These are phyloP conservation scores for Drosophila chauvacae DNA, from an alignment of 1,140 invertebrate species.

Conservation along the genomic window DNA sequence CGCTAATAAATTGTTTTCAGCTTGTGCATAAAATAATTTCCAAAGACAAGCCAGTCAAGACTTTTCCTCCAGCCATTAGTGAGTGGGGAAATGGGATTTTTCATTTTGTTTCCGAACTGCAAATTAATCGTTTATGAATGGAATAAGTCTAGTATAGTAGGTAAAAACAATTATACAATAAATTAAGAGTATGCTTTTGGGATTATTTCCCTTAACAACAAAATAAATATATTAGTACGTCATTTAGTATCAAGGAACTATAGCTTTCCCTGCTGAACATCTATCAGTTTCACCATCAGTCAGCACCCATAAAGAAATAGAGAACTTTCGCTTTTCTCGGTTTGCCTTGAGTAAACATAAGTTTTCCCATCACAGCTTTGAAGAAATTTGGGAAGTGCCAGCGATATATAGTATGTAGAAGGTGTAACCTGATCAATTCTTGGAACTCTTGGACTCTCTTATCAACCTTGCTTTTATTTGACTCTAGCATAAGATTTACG, in stretches of 20 bases:
- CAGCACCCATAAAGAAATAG: not conserved
- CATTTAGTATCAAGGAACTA: not conserved
- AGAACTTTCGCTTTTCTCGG: conserved; percentile 43
- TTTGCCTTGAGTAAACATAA: conserved; percentile 32
- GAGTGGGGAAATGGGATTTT: conserved; percentile 10
- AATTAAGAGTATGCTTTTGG: no score
- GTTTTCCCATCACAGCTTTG: conserved; percentile 12
- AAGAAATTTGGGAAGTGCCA: conserved; percentile 3
- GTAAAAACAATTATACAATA: no score
- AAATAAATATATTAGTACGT: not conserved
- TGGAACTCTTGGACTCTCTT: conserved; percentile 27
- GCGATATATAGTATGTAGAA: conserved; percentile 1
- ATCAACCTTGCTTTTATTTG: conserved; percentile 23
- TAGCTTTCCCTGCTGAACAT: conserved; percentile 5
- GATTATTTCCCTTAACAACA: not conserved
- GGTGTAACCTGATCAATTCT: conserved; percentile 29
- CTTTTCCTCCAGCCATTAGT: not conserved
- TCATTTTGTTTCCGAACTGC: not conserved
- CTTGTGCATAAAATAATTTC: conserved; percentile 33
- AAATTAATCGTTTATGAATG: conserved; percentile 4
- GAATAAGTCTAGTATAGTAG: not conserved
- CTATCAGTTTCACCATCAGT: conserved; percentile 31
- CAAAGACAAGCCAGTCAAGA: conserved; percentile 5
- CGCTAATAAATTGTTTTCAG: conserved; percentile 74
- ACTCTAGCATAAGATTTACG: conserved; percentile 41